phyloP scores from a whole-genome alignment of 2,888 invertebrate species.

The Hyalella azteca region DNA sequence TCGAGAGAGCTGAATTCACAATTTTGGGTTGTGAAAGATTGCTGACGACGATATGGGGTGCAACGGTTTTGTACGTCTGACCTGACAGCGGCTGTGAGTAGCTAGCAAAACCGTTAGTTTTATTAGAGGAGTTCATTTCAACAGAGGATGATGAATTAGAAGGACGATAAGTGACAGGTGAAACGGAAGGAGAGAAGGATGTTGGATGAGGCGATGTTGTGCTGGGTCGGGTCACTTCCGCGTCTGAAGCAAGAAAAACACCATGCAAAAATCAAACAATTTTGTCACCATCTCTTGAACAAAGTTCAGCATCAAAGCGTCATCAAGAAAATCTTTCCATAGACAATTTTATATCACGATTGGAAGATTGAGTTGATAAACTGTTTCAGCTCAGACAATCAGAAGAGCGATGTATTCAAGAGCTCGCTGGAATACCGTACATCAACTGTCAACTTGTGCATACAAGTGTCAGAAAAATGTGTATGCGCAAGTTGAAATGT shows the following conservation, averaged over 20 bases:
- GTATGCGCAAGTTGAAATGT: too few species aligned
- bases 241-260: slow-evolving; percentile 57
- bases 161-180: too few species aligned
- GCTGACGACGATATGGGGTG: neutral
- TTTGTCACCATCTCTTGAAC: neutral
- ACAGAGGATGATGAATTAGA: slow-evolving; percentile 14
- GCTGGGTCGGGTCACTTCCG: slow-evolving; percentile 48
- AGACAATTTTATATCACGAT: too few species aligned
- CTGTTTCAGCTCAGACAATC: too few species aligned
- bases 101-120: neutral
- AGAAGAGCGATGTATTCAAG: too few species aligned
- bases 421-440: too few species aligned
- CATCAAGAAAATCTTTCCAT: too few species aligned
- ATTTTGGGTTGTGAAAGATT: neutral
- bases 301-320: too few species aligned
- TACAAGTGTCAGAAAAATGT: too few species aligned
- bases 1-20: neutral
- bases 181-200: slow-evolving; percentile 10
- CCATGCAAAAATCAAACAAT: slow-evolving; percentile 49
- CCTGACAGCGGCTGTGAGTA: neutral
- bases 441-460: too few species aligned
- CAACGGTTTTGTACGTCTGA: neutral
- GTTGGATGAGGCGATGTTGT: slow-evolving; percentile 39
- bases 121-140: neutral
- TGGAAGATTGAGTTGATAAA: too few species aligned